These are phyloP conservation scores for Oostethus manadensis DNA, from an alignment of 2,113 vertebrate genomes.

Conservation along the genomic window DNA sequence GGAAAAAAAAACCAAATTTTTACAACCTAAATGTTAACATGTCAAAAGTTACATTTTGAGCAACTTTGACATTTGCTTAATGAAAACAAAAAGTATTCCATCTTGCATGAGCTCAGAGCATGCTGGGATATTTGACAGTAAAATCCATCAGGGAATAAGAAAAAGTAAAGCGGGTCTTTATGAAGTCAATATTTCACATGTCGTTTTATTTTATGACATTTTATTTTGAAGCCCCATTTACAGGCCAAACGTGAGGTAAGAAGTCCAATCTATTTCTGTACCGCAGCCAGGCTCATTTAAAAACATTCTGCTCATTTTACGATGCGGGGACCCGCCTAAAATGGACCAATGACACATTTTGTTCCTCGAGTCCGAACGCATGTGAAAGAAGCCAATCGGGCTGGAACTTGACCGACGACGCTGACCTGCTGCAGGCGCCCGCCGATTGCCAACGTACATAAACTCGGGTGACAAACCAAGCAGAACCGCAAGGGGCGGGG, in stretches of 20 bases:
- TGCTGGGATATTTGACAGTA: not conserved
- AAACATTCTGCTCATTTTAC: constrained; percentile 50
- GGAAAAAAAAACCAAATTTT: too few species aligned
- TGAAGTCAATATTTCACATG: constrained; percentile 1
- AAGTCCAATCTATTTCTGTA: constrained; percentile 22
- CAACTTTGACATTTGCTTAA: too few species aligned
- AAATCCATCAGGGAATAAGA: not conserved
- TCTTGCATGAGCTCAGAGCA: not conserved
- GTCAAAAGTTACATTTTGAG: too few species aligned
- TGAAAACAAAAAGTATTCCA: not conserved
- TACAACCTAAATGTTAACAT: too few species aligned
- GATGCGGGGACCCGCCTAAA: constrained; percentile 53
- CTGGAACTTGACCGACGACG: constrained; percentile 19
- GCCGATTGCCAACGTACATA: constrained; percentile 18
- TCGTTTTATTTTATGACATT: constrained; percentile 10
- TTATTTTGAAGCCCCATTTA: constrained; percentile 11
- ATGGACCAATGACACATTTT: constrained; percentile 56
- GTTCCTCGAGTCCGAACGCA: constrained; percentile 37
- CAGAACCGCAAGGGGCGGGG: not conserved
- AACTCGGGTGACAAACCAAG: constrained; percentile 8
- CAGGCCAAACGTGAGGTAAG: constrained; percentile 25
- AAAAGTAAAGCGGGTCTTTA: not conserved
- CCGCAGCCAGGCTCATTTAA: constrained; percentile 42
- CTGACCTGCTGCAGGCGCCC: constrained; percentile 18
- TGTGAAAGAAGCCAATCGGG: constrained; percentile 35